A percentile compares a stretch with the other conserved stretches of the same genome.
Conservation (phyloP, 2,797 vertebrate genomes). For the Acomys russatus region DNA sequence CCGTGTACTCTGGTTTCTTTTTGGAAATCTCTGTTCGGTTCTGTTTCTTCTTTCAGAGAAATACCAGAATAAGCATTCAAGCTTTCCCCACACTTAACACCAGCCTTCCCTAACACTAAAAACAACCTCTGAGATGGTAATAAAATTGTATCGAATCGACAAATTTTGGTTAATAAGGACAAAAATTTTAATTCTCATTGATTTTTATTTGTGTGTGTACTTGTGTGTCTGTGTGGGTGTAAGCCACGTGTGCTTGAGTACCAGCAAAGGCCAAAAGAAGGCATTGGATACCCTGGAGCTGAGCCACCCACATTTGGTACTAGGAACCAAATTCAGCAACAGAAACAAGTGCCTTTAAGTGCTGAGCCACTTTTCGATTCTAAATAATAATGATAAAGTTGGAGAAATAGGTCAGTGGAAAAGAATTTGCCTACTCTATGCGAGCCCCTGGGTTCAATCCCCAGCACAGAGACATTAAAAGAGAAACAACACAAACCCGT, state of each 20-base stretch:
- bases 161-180: constrained; percentile 38
- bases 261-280: not conserved
- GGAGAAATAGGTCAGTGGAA: not conserved
- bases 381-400: not conserved
- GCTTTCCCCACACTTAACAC: not conserved
- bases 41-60: constrained; percentile 49
- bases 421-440: not conserved
- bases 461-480: not conserved
- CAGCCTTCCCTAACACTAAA: not conserved
- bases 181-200: constrained; percentile 3
- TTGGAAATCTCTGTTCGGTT: constrained; percentile 8
- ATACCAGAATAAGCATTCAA: constrained; percentile 45
- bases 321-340: not conserved
- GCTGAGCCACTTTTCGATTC: not conserved
- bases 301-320: not conserved
- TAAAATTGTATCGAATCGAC: constrained; percentile 26
- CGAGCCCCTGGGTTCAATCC: not conserved
- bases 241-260: not conserved
- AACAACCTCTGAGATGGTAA: constrained; percentile 40
- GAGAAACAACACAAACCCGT: no score
- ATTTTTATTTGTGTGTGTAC: not conserved
- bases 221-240: not conserved
- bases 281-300: not conserved
- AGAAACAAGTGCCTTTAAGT: not conserved
- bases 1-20: not conserved